Evolutionary conservation across 1,140 invertebrate genomes (phyloP), one percentile per base, ranked within the genome.

Genomic region (Cotesia vestalis): DNA sequence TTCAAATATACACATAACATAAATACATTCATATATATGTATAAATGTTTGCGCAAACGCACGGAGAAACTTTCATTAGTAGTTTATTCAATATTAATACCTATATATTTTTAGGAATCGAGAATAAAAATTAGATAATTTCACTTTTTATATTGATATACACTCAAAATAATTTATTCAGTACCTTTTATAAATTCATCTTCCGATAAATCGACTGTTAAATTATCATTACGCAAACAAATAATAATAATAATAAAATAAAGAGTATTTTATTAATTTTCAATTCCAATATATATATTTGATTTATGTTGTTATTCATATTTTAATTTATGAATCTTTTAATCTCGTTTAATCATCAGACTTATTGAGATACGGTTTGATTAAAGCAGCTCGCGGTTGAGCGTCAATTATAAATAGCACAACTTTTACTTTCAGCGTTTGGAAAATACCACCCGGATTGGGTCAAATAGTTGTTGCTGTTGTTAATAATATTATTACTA

Each of bases 401-500:
- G 27, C 66, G 52, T 67, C 66, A 34, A 67, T 67, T 67, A 46
- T 46, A 46, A 46, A 46, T 46, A 67, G 66, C 17, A 27, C 52
- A 67, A 67, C 66, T 67, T 67, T 67, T 67, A 67, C 66, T 67
- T 67, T 67, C 66, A 67, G 52, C 66, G 66, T 67, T 67, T 67
- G 66, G 52, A 35, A 73, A 36, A 57, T 67, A 62, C 66, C 57
- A 59, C 57, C 57, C 57, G 57, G 20, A 20, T 20, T 20, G 57
- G 20, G 57, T 17, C 14, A 17, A 59, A 59, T 59, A 59, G 8
- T 20, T 59, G 11, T 59, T 27, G 27, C 27, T 27, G 27, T 27
- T 34, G 60, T 63, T 35, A 55, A 63, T 38, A 66, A 63, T 35
- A 52, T 64, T 34, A 51, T 34, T 72, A 55, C 20, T n/a, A 9